A percentile compares a stretch with the other conserved stretches of the same genome.
These are phyloP conservation scores for Dendroctonus ponderosae DNA, from an alignment of 1,140 invertebrate species.

Conservation along the genomic window DNA sequence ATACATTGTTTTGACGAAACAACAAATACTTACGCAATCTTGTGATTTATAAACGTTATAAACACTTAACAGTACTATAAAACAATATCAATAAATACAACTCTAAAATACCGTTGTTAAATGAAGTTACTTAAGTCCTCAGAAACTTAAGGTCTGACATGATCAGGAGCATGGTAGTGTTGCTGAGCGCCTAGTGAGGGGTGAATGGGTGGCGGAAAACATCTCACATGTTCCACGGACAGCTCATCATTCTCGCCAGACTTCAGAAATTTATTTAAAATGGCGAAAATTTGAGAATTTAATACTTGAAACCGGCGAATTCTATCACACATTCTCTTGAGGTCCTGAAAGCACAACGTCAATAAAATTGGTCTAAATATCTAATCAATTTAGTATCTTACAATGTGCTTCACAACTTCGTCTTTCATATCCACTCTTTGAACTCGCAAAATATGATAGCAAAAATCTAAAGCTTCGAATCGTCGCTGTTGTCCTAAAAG, in stretches of 20 bases:
- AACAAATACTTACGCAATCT: not conserved
- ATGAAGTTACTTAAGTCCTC: not conserved
- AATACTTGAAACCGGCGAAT: conserved; percentile 96
- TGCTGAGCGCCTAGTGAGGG: conserved; percentile 63
- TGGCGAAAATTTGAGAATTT: conserved; percentile 98
- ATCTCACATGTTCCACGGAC: conserved; percentile 93
- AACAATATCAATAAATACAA: conserved; percentile 32
- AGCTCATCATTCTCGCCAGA: conserved; percentile 79
- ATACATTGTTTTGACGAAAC: no score
- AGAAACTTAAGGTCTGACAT: conserved; percentile 51
- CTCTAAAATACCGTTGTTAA: conserved; percentile 12
- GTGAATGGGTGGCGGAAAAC: conserved; percentile 93
- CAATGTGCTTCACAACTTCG: conserved; percentile 92
- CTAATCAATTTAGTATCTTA: conserved; percentile 61
- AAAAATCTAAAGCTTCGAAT: conserved; percentile 98
- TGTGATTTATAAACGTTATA: conserved; percentile 32
- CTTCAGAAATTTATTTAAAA: conserved; percentile 94
- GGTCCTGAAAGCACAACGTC: conserved; percentile 66
- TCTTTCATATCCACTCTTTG: conserved; percentile 97
- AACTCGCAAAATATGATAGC: conserved; percentile 95
- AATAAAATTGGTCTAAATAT: not conserved
- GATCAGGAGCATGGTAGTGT: conserved; percentile 63
- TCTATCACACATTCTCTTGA: conserved; percentile 96
- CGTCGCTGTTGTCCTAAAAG: conserved; percentile 92
- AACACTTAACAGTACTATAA: conserved; percentile 35